Base-by-base conservation (phyloP, 2,888 invertebrate species). In the Dermolepida albohirtum region DNA sequence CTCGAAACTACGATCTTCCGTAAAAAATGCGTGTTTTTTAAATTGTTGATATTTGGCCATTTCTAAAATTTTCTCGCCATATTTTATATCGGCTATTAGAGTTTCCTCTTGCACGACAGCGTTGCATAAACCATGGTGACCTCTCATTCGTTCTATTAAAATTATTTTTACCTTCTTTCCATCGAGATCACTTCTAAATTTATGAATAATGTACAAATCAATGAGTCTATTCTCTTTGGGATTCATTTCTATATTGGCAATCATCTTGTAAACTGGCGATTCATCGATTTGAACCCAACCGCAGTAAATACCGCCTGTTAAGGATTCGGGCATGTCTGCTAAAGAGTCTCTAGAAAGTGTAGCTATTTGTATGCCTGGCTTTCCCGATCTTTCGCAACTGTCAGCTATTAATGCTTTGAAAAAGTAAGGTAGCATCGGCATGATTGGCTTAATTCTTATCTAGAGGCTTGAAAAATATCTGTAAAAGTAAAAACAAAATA, bases 201-300 rank as follows among this genome's bases (percentile, higher is more conserved):
- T 84, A 78, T 97, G 91, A 73, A 98, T 84, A 55, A 98, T 89
- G 80, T 98, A 96, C 0, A 96, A 94, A 87, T 98, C 98, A 88
- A 97, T 91, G 55, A 97, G 94, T 84, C 95, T 96, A 78, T 93
- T 91, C 71, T 90, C 88, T 81, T 98, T 98, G 69, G 94, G 89
- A 81, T 98, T 98, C 94, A 94, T 96, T 6, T 98, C 98, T 66
- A 98, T 89, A 79, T 96, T 97, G 86, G 96, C 92, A 0, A 97
- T 97, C 95, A 97, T 97, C 86, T 95, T 94, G 78, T 93, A 85
- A 1, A 96, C 89, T 0, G 88, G 85, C 0, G 88, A 86, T 59
- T 85, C 82, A 10, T 93, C 89, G n/a, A 44, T 27, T 44, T 47
- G 12, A 5, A 47, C n/a, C 92, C 94, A 97, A 4, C 98, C 98